These are phyloP conservation scores for Porites evermanni DNA, from an alignment of 92 coral and sea anemone genomes.

Conservation along the genomic window DNA sequence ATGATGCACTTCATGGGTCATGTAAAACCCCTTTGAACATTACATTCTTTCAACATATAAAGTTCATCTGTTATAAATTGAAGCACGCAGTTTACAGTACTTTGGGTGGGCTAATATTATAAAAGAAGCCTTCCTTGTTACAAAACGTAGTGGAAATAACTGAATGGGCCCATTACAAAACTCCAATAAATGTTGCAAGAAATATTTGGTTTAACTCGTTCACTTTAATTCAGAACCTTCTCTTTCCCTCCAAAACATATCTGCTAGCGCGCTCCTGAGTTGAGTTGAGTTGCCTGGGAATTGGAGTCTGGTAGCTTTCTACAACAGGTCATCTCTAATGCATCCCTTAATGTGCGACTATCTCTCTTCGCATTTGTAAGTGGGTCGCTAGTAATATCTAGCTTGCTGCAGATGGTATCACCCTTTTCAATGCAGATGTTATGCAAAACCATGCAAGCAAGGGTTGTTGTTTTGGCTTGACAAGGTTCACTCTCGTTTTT, in stretches of 20 bases:
- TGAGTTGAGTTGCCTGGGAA: conserved; percentile 42
- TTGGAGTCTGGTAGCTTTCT: conserved; percentile 48
- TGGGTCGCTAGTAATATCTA: not conserved
- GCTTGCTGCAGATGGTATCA: conserved; percentile 2
- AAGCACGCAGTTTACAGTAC: conserved; percentile 26
- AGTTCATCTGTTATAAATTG: conserved; percentile 16
- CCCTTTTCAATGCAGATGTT: conserved; percentile 43
- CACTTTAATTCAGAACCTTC: conserved; percentile 35
- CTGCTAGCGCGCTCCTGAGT: conserved; percentile 54
- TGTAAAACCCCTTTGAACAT: conserved; percentile 22
- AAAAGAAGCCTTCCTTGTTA: conserved; percentile 34
- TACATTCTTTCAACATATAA: conserved; percentile 25
- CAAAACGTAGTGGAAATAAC: conserved; percentile 31
- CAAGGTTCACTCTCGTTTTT: conserved; percentile 33
- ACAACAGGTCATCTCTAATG: conserved; percentile 63
- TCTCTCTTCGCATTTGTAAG: conserved; percentile 20
- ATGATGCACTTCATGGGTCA: conserved; percentile 18
- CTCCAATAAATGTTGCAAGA: conserved; percentile 21
- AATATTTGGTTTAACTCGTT: conserved; percentile 11
- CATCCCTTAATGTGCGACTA: conserved; percentile 45
- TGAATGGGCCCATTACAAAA: conserved; percentile 23
- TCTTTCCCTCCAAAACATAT: conserved; percentile 70
- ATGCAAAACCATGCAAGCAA: conserved; percentile 48
- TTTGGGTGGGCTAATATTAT: conserved; percentile 15
- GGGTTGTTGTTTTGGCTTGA: conserved; percentile 40